Base-by-base conservation (phyloP, 2,113 vertebrate genomes). In the Mustela lutreola region DNA sequence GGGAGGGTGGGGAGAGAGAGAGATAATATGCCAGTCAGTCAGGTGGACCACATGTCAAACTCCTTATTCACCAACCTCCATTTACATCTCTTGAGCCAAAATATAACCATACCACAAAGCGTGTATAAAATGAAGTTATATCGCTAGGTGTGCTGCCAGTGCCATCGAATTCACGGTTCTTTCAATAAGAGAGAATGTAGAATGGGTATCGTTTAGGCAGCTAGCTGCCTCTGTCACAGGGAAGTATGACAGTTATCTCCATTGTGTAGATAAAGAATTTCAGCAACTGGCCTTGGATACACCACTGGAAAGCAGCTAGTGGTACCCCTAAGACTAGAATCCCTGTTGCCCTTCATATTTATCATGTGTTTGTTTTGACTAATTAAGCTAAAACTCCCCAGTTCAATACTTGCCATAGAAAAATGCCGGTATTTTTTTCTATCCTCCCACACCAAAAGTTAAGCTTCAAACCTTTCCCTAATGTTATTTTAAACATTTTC, bases 401-500 rank as follows among this genome's bases (percentile, higher is more conserved):
- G 56, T 48, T 75, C 8, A 81, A 26, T 58, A 45, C 75, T 81
- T 82, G 1, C 56, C 14, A 22, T n/a, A 70, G 5, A 11, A 48
- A 42, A 78, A 94, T 73, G 21, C 11, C 85, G 78, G 19, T 73
- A 18, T 45, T 56, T 78, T 45, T 78, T 82, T 89, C 58, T 58
- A 71, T 65, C 76, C 8, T 15, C 4, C 88, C 42, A 60, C 9
- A 58, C 7, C 9, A 91, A 88, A 36, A n/a, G 31, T 71, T 73
- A 80, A 83, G 4, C 42, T 36, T 78, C 33, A 89, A 73, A 65
- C 11, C 0, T 88, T 94, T 33, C 62, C 18, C 26, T 16, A 73
- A 36, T 76, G 39, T 97, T 73, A 78, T 26, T 36, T 94, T 67
- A 95, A 97, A 84, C 39, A 75, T 75, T 90, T 73, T 71, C 31